Base-by-base conservation (phyloP, 2,888 invertebrate species). In the Trissoscelio sp. region DNA sequence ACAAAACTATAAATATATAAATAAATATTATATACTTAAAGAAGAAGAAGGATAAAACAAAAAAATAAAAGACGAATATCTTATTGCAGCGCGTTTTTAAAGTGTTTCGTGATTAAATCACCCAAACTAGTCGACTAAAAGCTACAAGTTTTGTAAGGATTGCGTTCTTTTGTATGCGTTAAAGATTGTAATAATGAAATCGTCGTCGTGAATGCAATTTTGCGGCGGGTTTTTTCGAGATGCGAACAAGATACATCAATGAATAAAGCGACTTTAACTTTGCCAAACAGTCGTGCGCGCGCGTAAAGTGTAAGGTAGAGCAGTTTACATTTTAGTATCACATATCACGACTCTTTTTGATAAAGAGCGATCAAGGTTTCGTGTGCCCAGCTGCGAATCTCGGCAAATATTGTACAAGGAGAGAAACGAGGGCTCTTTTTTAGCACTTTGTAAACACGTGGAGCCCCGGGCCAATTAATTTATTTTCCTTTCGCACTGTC, bases 281-380 rank as follows among this genome's bases (percentile, higher is more conserved):
- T 87, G 87, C 88, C 87, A 88, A 88, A 88, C 85, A 85, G 85
- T 84, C 83, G 86, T 85, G 83, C 86, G 85, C 86, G 85, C 84
- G 85, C 85, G 87, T 87, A 86, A 86, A 83, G 78, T 85, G 80
- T 86, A 87, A 86, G 86, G 85, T 86, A 88, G 85, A 83, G 83
- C 83, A 86, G 84, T 83, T n/a, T 82, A 85, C 86, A 84, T 84
- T 83, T 88, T 88, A 88, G 88, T 88, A 86, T 88, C 87, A 89
- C 89, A 89, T 89, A 89, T 89, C 89, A 89, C 84, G 86, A 58
- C 81, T 81, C 81, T 81, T 81, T 78, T 74, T 73, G 78, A 74
- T 78, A 78, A 81, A 81, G 81, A 78, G 81, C 81, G 78, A 81
- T 74, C 78, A 64, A 73, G 74, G 73, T 78, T 78, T 81, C 78